Evolutionary conservation across 2,113 vertebrate genomes (phyloP), one percentile per base, ranked within the genome.

Genomic region (Ia io): DNA sequence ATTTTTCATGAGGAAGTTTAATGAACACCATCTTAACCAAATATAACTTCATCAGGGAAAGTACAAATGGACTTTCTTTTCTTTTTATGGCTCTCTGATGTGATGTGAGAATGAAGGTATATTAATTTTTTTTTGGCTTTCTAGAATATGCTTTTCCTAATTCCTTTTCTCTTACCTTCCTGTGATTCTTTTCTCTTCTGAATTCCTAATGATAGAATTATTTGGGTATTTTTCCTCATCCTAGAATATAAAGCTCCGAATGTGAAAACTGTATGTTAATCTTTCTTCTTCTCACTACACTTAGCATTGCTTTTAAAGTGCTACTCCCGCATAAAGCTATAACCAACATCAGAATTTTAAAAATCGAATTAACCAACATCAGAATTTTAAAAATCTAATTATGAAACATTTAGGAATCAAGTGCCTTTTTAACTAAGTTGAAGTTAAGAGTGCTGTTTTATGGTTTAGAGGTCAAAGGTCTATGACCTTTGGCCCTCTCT

Each of bases 401-500:
- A 61, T 90, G 53, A 88, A 90, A 85, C 90, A 63, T 23, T 53
- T 79, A 78, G 86, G 87, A 93, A 94, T 42, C 83, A 70, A 78
- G 86, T 91, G 42, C n/a, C 28, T 30, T 95, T 91, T 88, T 90
- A 73, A 73, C 70, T 84, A 32, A 91, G 25, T 40, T 35, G 53
- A 65, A 76, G 85, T 86, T 40, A n/a, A 37, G 78, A n/a, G 53
- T 63, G 63, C 40, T 78, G 35, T 51, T 97, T 84, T 94, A 49
- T 94, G 83, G 59, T 44, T 40, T 32, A n/a, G 25, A 73, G 40
- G 65, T 84, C 80, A 73, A 89, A 92, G 77, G 74, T 89, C 56
- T 67, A 20, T 87, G 90, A 86, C 87, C 12, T 84, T 91, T 94
- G 73, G 44, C 65, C 13, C 30, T 80, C 25, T 59, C 22, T 71